phyloP scores from a whole-genome alignment of 2,113 vertebrate genomes.

The Gobio gobio region DNA sequence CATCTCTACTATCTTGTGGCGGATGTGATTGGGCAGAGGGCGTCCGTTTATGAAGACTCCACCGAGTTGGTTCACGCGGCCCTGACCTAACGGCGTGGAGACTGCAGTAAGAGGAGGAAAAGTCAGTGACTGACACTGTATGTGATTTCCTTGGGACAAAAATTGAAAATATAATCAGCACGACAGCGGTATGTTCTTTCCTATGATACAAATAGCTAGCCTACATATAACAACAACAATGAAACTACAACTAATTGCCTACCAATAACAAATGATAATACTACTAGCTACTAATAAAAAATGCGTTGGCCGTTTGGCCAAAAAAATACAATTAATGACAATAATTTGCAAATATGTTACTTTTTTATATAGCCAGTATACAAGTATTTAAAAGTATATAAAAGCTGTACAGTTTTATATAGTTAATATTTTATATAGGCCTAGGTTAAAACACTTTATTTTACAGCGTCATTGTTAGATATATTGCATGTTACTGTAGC shows the following conservation, averaged over 20 bases:
- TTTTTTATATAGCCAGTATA: background rate
- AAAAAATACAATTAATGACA: background rate
- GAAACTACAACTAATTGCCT: slow-evolving; percentile 1
- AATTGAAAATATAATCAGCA: background rate
- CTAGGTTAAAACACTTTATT: background rate
- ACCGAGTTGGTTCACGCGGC: slow-evolving; percentile 97
- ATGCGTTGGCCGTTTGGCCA: no score
- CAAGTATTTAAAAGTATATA: background rate
- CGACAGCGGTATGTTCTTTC: background rate
- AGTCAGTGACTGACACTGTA: background rate
- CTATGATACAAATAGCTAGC: background rate
- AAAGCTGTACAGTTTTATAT: background rate
- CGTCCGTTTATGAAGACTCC: slow-evolving; percentile 98
- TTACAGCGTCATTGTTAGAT: no score
- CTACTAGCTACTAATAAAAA: background rate
- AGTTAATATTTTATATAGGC: background rate
- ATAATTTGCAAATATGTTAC: background rate
- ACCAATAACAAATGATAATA: background rate
- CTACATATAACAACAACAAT: background rate
- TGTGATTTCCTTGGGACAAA: background rate
- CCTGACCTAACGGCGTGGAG: slow-evolving; percentile 96
- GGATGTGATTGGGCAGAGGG: slow-evolving; percentile 97
- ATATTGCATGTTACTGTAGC: no score
- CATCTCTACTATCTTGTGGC: slow-evolving; percentile 99
- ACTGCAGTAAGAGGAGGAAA: slow-evolving; percentile 73